phyloP scores from a whole-genome alignment of 2,888 invertebrate genomes.

The Coenonympha glycerion region DNA sequence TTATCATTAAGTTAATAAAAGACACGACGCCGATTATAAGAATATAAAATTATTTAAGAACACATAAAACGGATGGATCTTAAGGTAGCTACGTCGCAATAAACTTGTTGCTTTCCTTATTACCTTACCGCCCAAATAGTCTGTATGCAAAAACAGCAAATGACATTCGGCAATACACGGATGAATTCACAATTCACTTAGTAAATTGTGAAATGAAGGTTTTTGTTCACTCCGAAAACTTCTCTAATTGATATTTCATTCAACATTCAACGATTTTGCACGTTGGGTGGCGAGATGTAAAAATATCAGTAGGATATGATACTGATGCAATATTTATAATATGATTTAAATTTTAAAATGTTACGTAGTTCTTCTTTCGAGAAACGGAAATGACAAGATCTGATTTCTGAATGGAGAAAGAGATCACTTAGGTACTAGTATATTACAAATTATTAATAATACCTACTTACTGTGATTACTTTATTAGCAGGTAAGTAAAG shows the following conservation, averaged over 20 bases:
- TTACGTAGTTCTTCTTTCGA: neutral
- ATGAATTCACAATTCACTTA: constrained; percentile 68
- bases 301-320: constrained; percentile 60
- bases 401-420: neutral
- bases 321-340: constrained; percentile 47
- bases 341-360: constrained; percentile 37
- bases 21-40: too few relatives aligned
- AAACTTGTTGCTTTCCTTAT: constrained; percentile 67
- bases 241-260: constrained; percentile 74
- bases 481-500: too few relatives aligned
- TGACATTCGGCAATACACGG: constrained; percentile 62
- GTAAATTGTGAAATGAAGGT: constrained; percentile 70
- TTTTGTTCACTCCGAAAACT: constrained; percentile 55
- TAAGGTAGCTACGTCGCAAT: constrained; percentile 40
- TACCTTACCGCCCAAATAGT: constrained; percentile 70
- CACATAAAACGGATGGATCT: neutral
- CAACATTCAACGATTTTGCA: constrained; percentile 65
- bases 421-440: too few relatives aligned
- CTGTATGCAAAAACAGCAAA: constrained; percentile 66
- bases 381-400: neutral
- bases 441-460: too few relatives aligned
- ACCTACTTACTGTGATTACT: too few relatives aligned
- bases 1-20: too few relatives aligned
- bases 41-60: neutral
- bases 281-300: constrained; percentile 66